Conservation (phyloP, 1,140 invertebrate species). For the Drosophila repletoides region DNA sequence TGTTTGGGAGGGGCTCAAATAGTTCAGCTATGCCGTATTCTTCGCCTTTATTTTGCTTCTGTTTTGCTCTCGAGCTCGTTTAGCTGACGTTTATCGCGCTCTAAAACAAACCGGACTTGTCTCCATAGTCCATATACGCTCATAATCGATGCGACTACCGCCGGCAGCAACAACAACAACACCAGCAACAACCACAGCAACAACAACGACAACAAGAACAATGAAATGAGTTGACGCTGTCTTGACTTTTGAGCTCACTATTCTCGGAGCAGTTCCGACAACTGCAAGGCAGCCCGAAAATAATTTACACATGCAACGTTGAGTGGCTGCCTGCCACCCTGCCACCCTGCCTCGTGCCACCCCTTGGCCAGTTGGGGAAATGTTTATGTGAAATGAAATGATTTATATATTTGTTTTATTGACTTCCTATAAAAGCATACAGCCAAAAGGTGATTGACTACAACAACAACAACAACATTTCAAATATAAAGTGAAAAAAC, state of each 20-base stretch:
- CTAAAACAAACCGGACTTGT: slow-evolving; percentile 72
- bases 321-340: not conserved
- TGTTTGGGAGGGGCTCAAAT: slow-evolving; percentile 29
- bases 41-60: slow-evolving; percentile 48
- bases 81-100: slow-evolving; percentile 75
- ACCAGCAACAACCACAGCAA: slow-evolving; percentile 23
- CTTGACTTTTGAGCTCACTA: slow-evolving; percentile 59
- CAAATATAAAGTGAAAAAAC: slow-evolving; percentile 23
- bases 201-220: slow-evolving; percentile 43
- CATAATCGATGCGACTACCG: slow-evolving; percentile 68
- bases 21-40: slow-evolving; percentile 8
- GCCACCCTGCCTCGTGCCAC: not conserved
- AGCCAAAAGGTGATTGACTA: slow-evolving; percentile 74
- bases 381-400: slow-evolving; percentile 40
- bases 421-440: slow-evolving; percentile 71
- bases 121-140: slow-evolving; percentile 70
- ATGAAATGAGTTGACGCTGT: slow-evolving; percentile 24
- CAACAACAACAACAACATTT: slow-evolving; percentile 47
- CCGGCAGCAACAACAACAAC: slow-evolving; percentile 31
- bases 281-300: slow-evolving; percentile 65
- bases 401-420: slow-evolving; percentile 61
- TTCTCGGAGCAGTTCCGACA: slow-evolving; percentile 73
- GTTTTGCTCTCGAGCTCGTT: slow-evolving; percentile 65
- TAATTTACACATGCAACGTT: slow-evolving; percentile 54
- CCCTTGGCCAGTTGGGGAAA: slow-evolving; percentile 9